phyloP scores from a whole-genome alignment of 2,113 vertebrate genomes.

The Alaudala cheleensis region DNA sequence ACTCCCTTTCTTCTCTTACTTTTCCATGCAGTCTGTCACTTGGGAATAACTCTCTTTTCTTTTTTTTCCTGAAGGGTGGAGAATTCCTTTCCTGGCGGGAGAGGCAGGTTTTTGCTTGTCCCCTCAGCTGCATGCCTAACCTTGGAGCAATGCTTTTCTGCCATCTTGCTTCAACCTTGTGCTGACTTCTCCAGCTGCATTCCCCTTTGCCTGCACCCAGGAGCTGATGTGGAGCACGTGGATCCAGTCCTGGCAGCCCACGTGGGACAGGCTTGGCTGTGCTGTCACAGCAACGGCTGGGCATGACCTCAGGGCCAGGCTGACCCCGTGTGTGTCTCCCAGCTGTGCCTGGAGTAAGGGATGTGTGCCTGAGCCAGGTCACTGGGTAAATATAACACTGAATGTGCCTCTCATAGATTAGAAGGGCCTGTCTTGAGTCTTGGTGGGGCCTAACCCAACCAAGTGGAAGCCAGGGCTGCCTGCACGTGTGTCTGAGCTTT shows the following conservation, averaged over 20 bases:
- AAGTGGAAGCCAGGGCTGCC: not conserved
- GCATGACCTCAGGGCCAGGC: not conserved
- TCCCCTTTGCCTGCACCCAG: not conserved
- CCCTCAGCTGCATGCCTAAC: conserved; percentile 9
- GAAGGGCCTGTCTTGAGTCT: not conserved
- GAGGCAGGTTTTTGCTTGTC: conserved; percentile 60
- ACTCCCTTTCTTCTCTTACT: not conserved
- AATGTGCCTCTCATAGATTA: not conserved
- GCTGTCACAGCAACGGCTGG: not conserved
- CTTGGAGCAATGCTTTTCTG: conserved; percentile 9
- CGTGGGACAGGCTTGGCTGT: not conserved
- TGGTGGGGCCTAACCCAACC: not conserved
- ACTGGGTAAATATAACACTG: not conserved
- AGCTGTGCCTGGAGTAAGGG: not conserved
- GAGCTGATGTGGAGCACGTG: not conserved
- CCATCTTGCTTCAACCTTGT: not conserved
- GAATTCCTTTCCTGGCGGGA: conserved; percentile 22
- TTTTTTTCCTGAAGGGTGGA: conserved; percentile 37
- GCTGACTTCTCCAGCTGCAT: not conserved
- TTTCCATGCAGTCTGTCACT: not conserved
- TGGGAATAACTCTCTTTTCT: conserved; percentile 27
- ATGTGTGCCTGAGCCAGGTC: not conserved
- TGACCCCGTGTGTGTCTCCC: not conserved
- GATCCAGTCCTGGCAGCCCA: not conserved
- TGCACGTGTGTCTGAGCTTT: not conserved